Evolutionary conservation across 2,113 vertebrate species (phyloP), one percentile per base, ranked within the genome.

Genomic region (Festucalex cinctus): DNA sequence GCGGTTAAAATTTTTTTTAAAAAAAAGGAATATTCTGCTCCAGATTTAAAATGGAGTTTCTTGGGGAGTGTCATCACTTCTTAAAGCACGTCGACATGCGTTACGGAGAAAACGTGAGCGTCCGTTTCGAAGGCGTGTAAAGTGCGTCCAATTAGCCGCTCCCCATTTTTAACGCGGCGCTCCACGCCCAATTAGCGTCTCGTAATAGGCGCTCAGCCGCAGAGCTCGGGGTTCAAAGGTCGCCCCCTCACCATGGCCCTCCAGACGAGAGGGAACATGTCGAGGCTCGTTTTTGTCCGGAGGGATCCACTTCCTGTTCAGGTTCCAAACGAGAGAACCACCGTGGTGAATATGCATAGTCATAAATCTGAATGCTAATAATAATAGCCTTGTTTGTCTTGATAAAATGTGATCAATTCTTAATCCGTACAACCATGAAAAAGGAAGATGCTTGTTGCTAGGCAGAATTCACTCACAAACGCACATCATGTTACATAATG

Each of bases 111-210:
- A 71, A 76, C n/a, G 65, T 7, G 48, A 74, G 46, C 62, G 51
- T 37, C 26, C 57, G 46, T 66, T 69, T 78, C 24, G 48, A 70
- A 78, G 44, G 44, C 24, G 54, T 41, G 35, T 20, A 26, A n/a
- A 71, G 69, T 49, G 61, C 39, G 49, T 77, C 68, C 68, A 83
- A 87, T 85, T 76, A 80, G 72, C 56, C 37, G 32, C 68, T 69
- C 58, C 71, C 66, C 67, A 73, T 66, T 75, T 72, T 77, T 80
- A 75, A 86, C 82, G 83, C 72, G 67, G 68, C 78, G 79, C 76
- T 81, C 79, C 75, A 86, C 24, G 77, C 77, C 74, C 84, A 89
- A 83, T 86, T 87, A 88, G 71, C 76, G 76, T 82, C 77, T 68
- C 79, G 67, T 79, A 79, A 80, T 73, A 75, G 72, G 86, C 80